Evolutionary conservation across 2,113 vertebrate genomes (phyloP).

Genomic region (Sebastes schlegelii): DNA sequence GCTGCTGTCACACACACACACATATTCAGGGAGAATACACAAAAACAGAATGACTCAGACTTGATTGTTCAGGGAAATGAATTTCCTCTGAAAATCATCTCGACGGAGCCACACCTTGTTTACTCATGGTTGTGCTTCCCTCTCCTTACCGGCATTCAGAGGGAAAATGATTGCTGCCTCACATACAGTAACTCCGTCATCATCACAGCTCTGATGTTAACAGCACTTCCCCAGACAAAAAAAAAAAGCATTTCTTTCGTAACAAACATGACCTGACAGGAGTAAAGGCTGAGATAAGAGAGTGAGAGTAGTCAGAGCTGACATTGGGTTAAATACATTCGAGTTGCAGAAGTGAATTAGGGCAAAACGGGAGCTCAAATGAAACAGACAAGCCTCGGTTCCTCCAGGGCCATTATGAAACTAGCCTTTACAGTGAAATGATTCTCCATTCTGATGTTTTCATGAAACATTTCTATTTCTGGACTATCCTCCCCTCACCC

Average conservation of each 20-base stretch:
- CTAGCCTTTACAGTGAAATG: conserved; percentile 71
- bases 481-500: conserved; percentile 65
- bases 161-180: conserved; percentile 57
- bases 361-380: conserved; percentile 71
- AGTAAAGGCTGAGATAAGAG: conserved; percentile 64
- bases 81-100: conserved; percentile 46
- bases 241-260: conserved; percentile 62
- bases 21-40: conserved; percentile 47
- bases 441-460: conserved; percentile 73
- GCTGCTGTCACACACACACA: conserved; percentile 44
- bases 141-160: conserved; percentile 42
- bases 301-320: conserved; percentile 59
- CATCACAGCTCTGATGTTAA: conserved; percentile 52
- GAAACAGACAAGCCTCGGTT: conserved; percentile 75
- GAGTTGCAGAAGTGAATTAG: conserved; percentile 73
- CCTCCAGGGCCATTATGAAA: conserved; percentile 75
- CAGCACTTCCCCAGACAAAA: conserved; percentile 43
- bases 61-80: conserved; percentile 47
- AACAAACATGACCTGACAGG: conserved; percentile 76
- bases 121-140: conserved; percentile 50
- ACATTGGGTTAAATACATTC: conserved; percentile 78
- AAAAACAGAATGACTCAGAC: conserved; percentile 51
- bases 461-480: conserved; percentile 77
- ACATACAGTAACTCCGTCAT: conserved; percentile 67
- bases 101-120: conserved; percentile 64